Evolutionary conservation across 2,797 vertebrate genomes (phyloP), one percentile per base, ranked within the genome.

Genomic region (Acanthornis magna): DNA sequence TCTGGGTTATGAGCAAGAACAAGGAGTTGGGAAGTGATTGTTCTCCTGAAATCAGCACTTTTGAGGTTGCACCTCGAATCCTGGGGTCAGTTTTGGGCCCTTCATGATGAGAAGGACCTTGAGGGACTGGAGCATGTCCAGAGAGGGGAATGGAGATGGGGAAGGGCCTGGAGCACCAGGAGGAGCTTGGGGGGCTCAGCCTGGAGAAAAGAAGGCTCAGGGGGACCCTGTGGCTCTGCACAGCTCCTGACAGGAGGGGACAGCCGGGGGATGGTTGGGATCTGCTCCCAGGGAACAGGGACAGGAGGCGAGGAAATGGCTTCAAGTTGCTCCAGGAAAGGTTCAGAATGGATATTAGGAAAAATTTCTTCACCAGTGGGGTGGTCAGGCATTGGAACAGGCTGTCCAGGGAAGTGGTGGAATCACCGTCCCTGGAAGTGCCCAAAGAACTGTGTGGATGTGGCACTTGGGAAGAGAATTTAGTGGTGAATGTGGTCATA

Each of bases 231-330:
- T 53, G 11, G 8, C 17, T 60, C 76, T 88, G 14, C 22, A 47
- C 38, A 60, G 5, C 4, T 26, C 45, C 40, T 47, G 68, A 18
- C 14, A 34, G 29, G 85, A 51, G 32, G 27, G 4, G 21, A 1
- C 12, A 30, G 6, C 5, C 0, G 0, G 3, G 5, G 6, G 19
- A n/a, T n/a, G 2, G 2, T 34, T 0, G 0, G 17, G 12, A 5
- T 60, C 20, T 19, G 21, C 40, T 60, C 10, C 6, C 29, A 26
- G 11, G 11, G 4, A 73, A 50, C 1, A 55, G 9, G 5, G 6
- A 30, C 2, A 30, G 20, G 26, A 36, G 1, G 3, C 72, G 32
- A 50, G 19, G 19, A 13, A 67, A 50, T 2, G 3, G 4, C 30
- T 19, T 71, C 50, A 63, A 13, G 11, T 30, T 22, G 11, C 8